A percentile compares a stretch with the other conserved stretches of the same genome.
phyloP scores from a whole-genome alignment of 1,140 invertebrate genomes.

The Macrosteles quadrilineatus region DNA sequence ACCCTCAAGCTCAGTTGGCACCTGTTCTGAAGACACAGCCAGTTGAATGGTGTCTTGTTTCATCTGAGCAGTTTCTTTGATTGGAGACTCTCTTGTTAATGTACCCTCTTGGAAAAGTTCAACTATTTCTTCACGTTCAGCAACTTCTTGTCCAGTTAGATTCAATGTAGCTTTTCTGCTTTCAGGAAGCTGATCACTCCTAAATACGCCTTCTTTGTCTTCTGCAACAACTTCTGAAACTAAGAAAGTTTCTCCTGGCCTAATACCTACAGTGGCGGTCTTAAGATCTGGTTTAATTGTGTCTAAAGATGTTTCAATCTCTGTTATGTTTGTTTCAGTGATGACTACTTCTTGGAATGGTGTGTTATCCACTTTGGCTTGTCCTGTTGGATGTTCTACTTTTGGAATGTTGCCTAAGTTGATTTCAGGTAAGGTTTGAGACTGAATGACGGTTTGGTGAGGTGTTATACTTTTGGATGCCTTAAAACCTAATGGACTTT shows the following conservation, averaged over 20 bases:
- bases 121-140: constrained; percentile 44
- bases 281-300: constrained; percentile 56
- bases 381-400: constrained; percentile 49
- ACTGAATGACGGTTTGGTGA: constrained; percentile 54
- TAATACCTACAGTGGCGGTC: constrained; percentile 51
- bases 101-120: constrained; percentile 36
- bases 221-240: constrained; percentile 53
- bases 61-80: constrained; percentile 42
- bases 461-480: constrained; percentile 52
- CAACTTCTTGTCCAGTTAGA: constrained; percentile 47
- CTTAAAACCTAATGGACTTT: constrained; percentile 48
- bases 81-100: constrained; percentile 38
- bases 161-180: constrained; percentile 44
- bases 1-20: constrained; percentile 53
- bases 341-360: constrained; percentile 57
- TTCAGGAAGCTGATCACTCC: constrained; percentile 35
- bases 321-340: constrained; percentile 47
- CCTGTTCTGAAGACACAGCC: constrained; percentile 54
- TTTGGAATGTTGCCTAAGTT: constrained; percentile 50
- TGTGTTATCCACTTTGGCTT: constrained; percentile 55
- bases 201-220: constrained; percentile 50
- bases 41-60: constrained; percentile 53
- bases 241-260: constrained; percentile 53
- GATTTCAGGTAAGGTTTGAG: constrained; percentile 54
- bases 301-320: constrained; percentile 49